phyloP scores from a whole-genome alignment of 37 sponge, comb jelly and placozoan species.

The Cladorhizidae sp. region DNA sequence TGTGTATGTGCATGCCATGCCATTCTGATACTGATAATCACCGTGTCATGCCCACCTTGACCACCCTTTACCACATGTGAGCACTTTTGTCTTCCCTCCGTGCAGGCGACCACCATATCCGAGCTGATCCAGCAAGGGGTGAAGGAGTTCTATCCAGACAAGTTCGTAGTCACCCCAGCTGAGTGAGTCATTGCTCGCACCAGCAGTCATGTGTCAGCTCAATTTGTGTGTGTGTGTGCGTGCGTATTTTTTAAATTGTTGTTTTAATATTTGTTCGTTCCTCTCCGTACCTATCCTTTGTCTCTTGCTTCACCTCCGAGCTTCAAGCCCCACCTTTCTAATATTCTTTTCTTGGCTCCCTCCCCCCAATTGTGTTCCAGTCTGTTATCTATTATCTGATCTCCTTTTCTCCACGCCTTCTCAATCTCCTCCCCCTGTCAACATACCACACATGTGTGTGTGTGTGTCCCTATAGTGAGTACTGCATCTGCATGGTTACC shows the following conservation, averaged over 20 bases:
- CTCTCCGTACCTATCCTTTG: background rate
- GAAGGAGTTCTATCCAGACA: constrained; percentile 76
- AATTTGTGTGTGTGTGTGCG: background rate
- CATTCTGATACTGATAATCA: too few species aligned
- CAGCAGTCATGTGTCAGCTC: too few species aligned
- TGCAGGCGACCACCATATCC: constrained; percentile 57
- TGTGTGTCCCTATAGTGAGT: constrained; percentile 70
- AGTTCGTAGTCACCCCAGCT: constrained; percentile 38
- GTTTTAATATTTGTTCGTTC: background rate
- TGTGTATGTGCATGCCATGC: too few species aligned
- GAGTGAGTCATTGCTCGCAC: constrained; percentile 58
- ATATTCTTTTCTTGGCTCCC: too few species aligned
- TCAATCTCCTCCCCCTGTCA: too few species aligned
- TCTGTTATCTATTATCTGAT: too few species aligned
- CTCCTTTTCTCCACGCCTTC: too few species aligned
- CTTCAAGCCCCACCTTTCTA: too few species aligned
- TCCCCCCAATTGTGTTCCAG: too few species aligned
- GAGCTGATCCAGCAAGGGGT: constrained; percentile 64
- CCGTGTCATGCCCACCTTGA: too few species aligned
- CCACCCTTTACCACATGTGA: too few species aligned
- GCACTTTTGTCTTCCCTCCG: background rate
- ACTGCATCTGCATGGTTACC: constrained; percentile 75
- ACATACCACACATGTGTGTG: too few species aligned
- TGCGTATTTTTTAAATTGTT: background rate
- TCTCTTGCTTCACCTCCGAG: constrained; percentile 20